Percentiles rank a stretch among this genome's conserved stretches.
Conservation (phyloP, 2,113 vertebrate species). For the Erythrolamprus reginae region DNA sequence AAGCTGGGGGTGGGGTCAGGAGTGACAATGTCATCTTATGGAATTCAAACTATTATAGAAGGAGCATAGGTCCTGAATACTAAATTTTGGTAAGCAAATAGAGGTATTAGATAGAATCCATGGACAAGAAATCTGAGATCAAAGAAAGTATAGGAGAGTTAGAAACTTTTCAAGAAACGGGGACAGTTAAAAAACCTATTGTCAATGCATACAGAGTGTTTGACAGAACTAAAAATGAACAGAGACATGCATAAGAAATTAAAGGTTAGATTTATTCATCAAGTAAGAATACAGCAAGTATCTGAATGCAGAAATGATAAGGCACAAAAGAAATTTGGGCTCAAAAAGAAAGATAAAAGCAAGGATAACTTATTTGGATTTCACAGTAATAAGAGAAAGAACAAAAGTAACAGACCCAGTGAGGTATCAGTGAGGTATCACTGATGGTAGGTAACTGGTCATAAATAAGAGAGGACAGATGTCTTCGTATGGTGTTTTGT, state of each 20-base stretch:
- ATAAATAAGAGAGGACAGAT: background rate
- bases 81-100: background rate
- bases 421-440: background rate
- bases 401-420: background rate
- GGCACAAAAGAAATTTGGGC: background rate
- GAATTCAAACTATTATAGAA: background rate
- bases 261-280: background rate
- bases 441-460: background rate
- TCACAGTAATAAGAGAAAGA: background rate
- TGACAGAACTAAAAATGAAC: background rate
- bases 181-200: background rate
- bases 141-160: background rate
- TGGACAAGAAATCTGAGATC: background rate
- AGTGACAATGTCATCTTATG: background rate
- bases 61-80: background rate
- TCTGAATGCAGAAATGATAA: background rate
- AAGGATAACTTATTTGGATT: background rate
- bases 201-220: background rate
- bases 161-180: background rate
- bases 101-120: background rate
- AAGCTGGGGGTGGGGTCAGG: background rate
- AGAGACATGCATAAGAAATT: background rate
- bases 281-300: background rate
- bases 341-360: background rate
- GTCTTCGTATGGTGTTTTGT: background rate